Percentiles rank a stretch among this genome's conserved stretches.
phyloP scores from a whole-genome alignment of 2,797 vertebrate species.

The Siniperca obscura region DNA sequence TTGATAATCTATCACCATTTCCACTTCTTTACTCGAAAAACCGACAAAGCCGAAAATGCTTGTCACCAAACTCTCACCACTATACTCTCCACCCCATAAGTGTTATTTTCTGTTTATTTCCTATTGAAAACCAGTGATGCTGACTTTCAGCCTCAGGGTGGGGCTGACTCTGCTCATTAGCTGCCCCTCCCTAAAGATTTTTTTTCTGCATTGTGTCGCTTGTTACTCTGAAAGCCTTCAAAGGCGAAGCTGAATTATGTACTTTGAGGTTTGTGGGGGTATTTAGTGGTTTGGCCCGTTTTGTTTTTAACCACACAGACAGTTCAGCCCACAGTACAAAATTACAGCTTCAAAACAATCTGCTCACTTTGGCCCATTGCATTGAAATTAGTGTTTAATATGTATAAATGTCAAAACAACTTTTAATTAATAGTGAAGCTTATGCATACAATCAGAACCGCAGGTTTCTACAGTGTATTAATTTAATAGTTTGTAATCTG shows the following conservation, averaged over 20 bases:
- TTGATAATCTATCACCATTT: conserved; percentile 51
- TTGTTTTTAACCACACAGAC: conserved; percentile 50
- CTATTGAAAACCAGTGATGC: conserved; percentile 40
- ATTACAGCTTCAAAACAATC: conserved; percentile 39
- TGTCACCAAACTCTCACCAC: conserved; percentile 46
- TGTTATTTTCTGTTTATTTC: conserved; percentile 56
- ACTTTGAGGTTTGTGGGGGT: conserved; percentile 56
- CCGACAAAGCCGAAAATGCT: conserved; percentile 46
- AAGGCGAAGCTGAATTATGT: conserved; percentile 65
- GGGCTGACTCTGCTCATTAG: not conserved
- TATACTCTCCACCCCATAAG: conserved; percentile 2
- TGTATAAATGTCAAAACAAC: not conserved
- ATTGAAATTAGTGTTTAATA: conserved; percentile 25
- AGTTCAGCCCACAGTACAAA: conserved; percentile 30
- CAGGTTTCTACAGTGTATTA: conserved; percentile 12
- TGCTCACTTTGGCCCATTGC: conserved; percentile 14
- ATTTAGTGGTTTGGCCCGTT: conserved; percentile 64
- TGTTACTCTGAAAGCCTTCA: conserved; percentile 72
- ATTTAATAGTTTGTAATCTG: conserved; percentile 3
- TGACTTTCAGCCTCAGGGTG: conserved; percentile 26
- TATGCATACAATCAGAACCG: conserved; percentile 5
- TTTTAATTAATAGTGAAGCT: conserved; percentile 17
- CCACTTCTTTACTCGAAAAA: conserved; percentile 24
- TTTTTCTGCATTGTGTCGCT: conserved; percentile 72
- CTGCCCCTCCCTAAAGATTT: conserved; percentile 41